Evolutionary conservation across 1,140 invertebrate species (phyloP), one percentile per base, ranked within the genome.

Genomic region (Aradophagus sp.): DNA sequence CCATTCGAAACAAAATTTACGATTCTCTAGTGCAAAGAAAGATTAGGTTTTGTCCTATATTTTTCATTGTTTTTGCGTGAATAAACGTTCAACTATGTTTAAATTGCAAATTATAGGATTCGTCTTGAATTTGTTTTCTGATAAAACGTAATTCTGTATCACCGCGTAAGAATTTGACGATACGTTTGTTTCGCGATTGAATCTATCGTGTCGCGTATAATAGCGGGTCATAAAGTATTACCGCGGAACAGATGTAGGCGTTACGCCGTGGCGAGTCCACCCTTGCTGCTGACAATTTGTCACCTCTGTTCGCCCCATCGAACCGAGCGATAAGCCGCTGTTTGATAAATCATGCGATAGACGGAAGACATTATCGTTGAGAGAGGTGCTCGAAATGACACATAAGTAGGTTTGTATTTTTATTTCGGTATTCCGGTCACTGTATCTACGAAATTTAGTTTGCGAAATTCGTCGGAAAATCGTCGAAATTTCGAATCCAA

Each of bases 331-430:
- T 80, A 79, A 76, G 70, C 73, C 65, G 59, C 71, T 71, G 73
- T 74, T 77, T 82, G 81, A 83, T 81, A 82, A 82, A 83, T 83
- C 81, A 78, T 73, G 75, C 76, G 75, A 79, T 82, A 80, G 75
- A 78, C 67, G 69, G 56, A 66, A 75, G 71, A 77, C 75, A 81
- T 81, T 82, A 80, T 77, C 75, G 74, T 52, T 34, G 26, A 53
- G 50, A 61, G 38, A 58, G 59, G 13, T 62, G 36, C 52, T 41
- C 58, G 36, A 39, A 65, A 67, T 47, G 68, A 75, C 48, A 59
- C 42, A 62, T 62, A 66, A 66, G 47, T 61, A 58, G 38, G 29
- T 59, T 34, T 29, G 38, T 8, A 55, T 44, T 65, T 55, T 55
- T 47, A 61, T 50, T 59, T 20, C n/a, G n/a, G n/a, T n/a, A n/a